Evolutionary conservation across 2,797 vertebrate genomes (phyloP).

Genomic region (Kryptolebias ocellatus): DNA sequence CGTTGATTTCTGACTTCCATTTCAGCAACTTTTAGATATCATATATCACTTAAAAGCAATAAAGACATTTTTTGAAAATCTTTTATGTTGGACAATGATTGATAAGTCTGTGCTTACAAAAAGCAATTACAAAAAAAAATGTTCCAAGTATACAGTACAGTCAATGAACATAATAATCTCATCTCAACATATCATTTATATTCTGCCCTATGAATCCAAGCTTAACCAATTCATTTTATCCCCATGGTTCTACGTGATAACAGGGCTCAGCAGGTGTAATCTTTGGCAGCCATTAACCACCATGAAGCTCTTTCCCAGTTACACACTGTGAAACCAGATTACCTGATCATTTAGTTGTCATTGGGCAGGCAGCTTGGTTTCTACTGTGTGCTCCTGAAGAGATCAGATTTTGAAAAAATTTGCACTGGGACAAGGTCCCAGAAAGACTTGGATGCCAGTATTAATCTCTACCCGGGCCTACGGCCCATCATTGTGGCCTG

Average conservation of each 20-base stretch:
- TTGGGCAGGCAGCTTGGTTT: conserved; percentile 62
- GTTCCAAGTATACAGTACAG: not conserved
- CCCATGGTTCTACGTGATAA: conserved; percentile 54
- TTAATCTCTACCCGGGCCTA: conserved; percentile 71
- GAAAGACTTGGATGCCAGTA: conserved; percentile 58
- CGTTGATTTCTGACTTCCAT: not conserved
- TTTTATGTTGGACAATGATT: not conserved
- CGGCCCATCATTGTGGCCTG: conserved; percentile 58
- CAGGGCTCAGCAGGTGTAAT: conserved; percentile 48
- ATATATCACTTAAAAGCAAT: not conserved
- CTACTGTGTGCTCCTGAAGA: conserved; percentile 54
- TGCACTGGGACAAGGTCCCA: conserved; percentile 61
- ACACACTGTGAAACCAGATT: conserved; percentile 70
- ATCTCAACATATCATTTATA: not conserved
- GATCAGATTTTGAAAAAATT: conserved; percentile 67
- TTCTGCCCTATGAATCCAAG: conserved; percentile 39
- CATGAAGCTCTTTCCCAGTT: conserved; percentile 59
- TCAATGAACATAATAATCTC: not conserved
- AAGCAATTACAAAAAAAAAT: not conserved
- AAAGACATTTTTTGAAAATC: not conserved
- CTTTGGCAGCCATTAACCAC: conserved; percentile 63
- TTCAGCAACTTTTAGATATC: no score
- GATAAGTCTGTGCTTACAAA: no score
- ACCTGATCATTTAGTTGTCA: conserved; percentile 70
- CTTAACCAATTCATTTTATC: conserved; percentile 59